Conservation (phyloP, 2,113 vertebrate genomes). For the Fregata magnificens region DNA sequence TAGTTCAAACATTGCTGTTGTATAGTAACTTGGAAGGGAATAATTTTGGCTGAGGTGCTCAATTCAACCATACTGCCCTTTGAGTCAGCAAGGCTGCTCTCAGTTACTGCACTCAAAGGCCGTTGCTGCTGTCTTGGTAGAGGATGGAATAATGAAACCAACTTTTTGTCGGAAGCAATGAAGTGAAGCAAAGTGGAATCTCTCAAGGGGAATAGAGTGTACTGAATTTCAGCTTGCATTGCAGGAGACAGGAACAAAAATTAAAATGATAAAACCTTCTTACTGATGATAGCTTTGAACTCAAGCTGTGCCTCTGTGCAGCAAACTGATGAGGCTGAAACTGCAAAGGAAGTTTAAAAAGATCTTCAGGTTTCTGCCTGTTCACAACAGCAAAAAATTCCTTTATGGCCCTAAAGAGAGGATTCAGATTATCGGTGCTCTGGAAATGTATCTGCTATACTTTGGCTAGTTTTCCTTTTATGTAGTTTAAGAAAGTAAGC, state of each 20-base stretch:
- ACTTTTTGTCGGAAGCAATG: not conserved
- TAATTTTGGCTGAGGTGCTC: not conserved
- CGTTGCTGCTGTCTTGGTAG: not conserved
- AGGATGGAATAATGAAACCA: not conserved
- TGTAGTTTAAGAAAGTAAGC: not conserved
- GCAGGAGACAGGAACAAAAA: not conserved
- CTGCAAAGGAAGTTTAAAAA: not conserved
- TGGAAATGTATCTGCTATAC: not conserved
- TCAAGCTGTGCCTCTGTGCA: not conserved
- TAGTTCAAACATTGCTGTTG: not conserved
- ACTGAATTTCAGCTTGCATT: not conserved
- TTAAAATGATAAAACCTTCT: not conserved
- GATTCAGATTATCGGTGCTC: not conserved
- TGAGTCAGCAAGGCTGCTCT: not conserved
- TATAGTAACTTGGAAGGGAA: not conserved
- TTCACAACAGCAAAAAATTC: not conserved
- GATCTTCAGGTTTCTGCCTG: not conserved
- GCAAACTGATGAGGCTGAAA: not conserved
- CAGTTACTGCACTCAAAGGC: accelerated
- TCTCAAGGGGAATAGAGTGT: not conserved
- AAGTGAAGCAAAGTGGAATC: not conserved
- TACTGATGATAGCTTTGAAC: not conserved
- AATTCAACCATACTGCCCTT: accelerated
- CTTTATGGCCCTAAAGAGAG: not conserved
- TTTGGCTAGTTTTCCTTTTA: not conserved